These are phyloP conservation scores for Eubasilissa splendida DNA, from an alignment of 2,888 invertebrate species.

Conservation along the genomic window DNA sequence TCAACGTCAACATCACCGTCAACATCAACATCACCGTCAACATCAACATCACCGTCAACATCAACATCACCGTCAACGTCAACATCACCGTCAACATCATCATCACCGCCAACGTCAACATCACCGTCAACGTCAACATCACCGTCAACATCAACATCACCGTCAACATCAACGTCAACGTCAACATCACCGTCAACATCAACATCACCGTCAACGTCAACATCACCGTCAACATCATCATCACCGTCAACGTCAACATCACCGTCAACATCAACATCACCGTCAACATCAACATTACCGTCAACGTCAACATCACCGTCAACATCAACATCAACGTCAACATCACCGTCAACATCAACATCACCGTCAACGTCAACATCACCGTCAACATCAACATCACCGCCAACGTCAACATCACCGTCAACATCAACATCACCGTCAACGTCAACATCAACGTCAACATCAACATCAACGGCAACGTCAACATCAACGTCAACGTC, in stretches of 20 bases:
- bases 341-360: not conserved
- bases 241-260: not conserved
- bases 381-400: not conserved
- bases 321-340: not conserved
- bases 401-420: not conserved
- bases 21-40: not conserved
- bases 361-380: not conserved
- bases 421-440: not conserved
- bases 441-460: not conserved
- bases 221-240: not conserved
- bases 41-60: not conserved
- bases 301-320: not conserved
- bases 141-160: not conserved
- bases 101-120: not conserved
- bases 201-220: not conserved
- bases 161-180: not conserved
- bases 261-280: not conserved
- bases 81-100: not conserved
- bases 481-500: not conserved
- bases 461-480: not conserved
- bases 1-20: not conserved
- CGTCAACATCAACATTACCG: not conserved
- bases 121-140: not conserved
- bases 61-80: not conserved
- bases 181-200: not conserved